These are phyloP conservation scores for Danaus plexippus DNA, from an alignment of 1,140 invertebrate species.

Conservation along the genomic window DNA sequence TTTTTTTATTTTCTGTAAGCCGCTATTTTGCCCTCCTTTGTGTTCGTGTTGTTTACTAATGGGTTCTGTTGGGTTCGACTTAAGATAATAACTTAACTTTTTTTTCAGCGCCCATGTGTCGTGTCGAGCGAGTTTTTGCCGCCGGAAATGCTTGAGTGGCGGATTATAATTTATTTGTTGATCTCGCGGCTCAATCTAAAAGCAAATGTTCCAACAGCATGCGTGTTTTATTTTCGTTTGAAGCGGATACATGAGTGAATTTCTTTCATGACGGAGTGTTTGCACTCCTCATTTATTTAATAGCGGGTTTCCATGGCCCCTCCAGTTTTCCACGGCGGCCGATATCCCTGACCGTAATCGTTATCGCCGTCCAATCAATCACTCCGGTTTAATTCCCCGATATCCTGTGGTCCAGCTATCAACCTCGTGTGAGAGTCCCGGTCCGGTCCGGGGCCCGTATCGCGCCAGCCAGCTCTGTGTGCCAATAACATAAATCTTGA, in stretches of 20 bases:
- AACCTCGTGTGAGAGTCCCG: conserved; percentile 61
- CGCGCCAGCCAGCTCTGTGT: conserved; percentile 42
- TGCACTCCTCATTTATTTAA: conserved; percentile 37
- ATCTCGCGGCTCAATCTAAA: conserved; percentile 59
- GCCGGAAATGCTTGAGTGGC: conserved; percentile 63
- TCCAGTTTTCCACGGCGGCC: conserved; percentile 38
- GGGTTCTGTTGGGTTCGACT: conserved; percentile 70
- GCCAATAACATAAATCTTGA: conserved; percentile 68
- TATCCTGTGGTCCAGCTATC: conserved; percentile 65
- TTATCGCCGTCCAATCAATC: conserved; percentile 67
- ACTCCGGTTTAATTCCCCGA: conserved; percentile 63
- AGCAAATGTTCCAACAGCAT: conserved; percentile 30
- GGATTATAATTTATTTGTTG: conserved; percentile 70
- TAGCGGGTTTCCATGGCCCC: conserved; percentile 20
- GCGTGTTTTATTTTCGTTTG: conserved; percentile 32
- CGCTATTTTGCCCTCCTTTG: conserved; percentile 69
- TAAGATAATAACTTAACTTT: conserved; percentile 69
- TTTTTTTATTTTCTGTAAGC: conserved; percentile 53
- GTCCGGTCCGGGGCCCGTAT: conserved; percentile 60
- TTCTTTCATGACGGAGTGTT: conserved; percentile 20
- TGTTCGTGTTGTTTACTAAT: conserved; percentile 71
- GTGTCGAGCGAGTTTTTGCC: conserved; percentile 49
- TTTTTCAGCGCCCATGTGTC: conserved; percentile 62
- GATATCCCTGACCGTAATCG: conserved; percentile 48
- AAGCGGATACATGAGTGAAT: no score